These are phyloP conservation scores for Aix galericulata DNA, from an alignment of 2,113 vertebrate genomes.

Conservation along the genomic window DNA sequence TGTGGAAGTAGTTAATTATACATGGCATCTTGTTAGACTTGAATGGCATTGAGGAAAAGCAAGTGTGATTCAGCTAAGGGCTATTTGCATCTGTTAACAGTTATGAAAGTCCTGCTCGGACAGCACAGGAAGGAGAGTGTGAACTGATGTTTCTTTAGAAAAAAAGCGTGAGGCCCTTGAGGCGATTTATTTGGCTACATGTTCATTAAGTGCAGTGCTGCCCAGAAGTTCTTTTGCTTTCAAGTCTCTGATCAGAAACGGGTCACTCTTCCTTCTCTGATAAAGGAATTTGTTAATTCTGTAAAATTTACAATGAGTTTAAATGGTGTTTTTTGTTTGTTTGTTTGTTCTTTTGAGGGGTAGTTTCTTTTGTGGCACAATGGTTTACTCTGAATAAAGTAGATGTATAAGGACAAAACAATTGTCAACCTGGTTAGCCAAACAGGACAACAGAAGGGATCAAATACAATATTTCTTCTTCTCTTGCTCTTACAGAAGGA, in stretches of 20 bases:
- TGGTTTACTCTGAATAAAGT: not conserved
- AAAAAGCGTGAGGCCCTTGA: not conserved
- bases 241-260: not conserved
- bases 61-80: constrained; percentile 32
- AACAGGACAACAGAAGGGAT: not conserved
- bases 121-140: not conserved
- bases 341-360: not conserved
- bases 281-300: not conserved
- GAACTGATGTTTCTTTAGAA: not conserved
- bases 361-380: not conserved
- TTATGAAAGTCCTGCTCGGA: not conserved
- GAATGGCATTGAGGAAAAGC: constrained; percentile 19
- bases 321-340: not conserved
- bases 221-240: constrained; percentile 9
- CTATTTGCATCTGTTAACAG: not conserved
- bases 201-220: not conserved
- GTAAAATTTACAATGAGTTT: not conserved
- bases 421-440: not conserved
- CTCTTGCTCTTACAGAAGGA: not conserved
- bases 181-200: not conserved
- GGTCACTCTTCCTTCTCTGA: not conserved
- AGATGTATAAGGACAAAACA: not conserved
- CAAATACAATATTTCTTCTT: not conserved
- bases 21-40: not conserved
- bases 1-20: not conserved